Base-by-base conservation (phyloP, 2,113 vertebrate species). In the Otis tarda region DNA sequence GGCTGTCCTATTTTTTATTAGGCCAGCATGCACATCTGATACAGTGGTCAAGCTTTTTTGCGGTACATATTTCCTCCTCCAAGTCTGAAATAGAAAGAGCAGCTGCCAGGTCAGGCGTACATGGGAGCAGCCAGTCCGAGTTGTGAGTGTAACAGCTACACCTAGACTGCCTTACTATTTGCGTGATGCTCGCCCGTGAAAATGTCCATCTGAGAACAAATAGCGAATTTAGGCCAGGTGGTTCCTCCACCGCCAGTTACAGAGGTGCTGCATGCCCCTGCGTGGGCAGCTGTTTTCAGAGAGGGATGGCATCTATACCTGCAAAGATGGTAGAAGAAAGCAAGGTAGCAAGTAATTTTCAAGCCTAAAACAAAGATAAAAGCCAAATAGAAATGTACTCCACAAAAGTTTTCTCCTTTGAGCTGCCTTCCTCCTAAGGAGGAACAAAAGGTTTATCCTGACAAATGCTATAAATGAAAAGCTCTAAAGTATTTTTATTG, bases 181-280 rank as follows among this genome's bases (percentile, higher is more conserved):
- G 53, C 57, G 28, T 7, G 57, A 56, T 50, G 31, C 28, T 73
- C 21, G 23, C 10, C 39, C 27, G 28, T 13, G 22, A 69, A 81
- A 41, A 11, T 1, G 17, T 43, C 79, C 87, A 52, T 13, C n/a
- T 21, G 39, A 60, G 28, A 64, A 53, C 37, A 53, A 49, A 77
- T 1, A 24, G 20, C 24, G 39, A 83, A 65, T 20, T 82, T 30
- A 45, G 31, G 22, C 22, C 39, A 60, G 30, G 33, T 17, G 2
- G 10, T 50, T 86, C 52, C 56, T 18, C 8, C 20, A 7, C 33
- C 1, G 0, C 39, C 43, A 20, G 18, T 59, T 1, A 0, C 20
- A 31, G 47, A 37, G 57, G 5, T 57, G 53, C 19, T 67, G 47
- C 52, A 41, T 61, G 50, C 10, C 45, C 28, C 71, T 83, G 23